A percentile compares a stretch with the other conserved stretches of the same genome.
Conservation (phyloP, 2,888 invertebrate species). For the Aphodius sticticus region DNA sequence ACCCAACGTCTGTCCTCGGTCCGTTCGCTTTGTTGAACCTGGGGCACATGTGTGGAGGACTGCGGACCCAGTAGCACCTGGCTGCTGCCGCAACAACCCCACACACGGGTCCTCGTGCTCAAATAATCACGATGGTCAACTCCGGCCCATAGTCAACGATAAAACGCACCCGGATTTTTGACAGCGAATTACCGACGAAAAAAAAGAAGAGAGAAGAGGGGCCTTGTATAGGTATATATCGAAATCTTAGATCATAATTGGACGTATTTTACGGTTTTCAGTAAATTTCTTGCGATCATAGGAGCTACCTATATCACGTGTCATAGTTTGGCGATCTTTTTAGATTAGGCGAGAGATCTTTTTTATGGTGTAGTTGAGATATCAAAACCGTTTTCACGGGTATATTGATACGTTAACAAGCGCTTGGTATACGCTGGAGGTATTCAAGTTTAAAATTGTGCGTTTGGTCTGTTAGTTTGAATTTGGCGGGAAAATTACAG, state of each 20-base stretch:
- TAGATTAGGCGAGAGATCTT: slow-evolving; percentile 16
- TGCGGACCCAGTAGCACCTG: slow-evolving; percentile 13
- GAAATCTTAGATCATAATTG: slow-evolving; percentile 33
- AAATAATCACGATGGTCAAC: slow-evolving; percentile 22
- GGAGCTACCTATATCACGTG: slow-evolving; percentile 19
- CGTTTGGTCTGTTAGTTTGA: no score
- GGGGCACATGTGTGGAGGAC: slow-evolving; percentile 15
- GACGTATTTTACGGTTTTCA: slow-evolving; percentile 35
- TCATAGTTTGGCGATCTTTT: slow-evolving; percentile 17
- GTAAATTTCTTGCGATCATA: slow-evolving; percentile 11
- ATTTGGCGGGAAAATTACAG: no score
- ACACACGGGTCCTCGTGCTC: slow-evolving; percentile 11
- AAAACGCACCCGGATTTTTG: slow-evolving; percentile 16
- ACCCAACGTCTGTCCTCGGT: slow-evolving; percentile 13
- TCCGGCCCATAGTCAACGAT: slow-evolving; percentile 5
- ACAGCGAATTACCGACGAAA: slow-evolving; percentile 13
- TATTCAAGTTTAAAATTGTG: no score
- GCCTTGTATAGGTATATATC: slow-evolving; percentile 7
- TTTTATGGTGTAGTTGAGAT: slow-evolving; percentile 18
- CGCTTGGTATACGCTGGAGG: not conserved
- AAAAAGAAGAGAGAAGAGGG: slow-evolving; percentile 8
- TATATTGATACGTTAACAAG: not conserved
- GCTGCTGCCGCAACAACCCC: slow-evolving; percentile 8
- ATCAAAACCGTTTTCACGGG: slow-evolving; percentile 13
- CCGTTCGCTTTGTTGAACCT: slow-evolving; percentile 11